Evolutionary conservation across 1,140 invertebrate species (phyloP).

Genomic region (Drosophila nikananu): DNA sequence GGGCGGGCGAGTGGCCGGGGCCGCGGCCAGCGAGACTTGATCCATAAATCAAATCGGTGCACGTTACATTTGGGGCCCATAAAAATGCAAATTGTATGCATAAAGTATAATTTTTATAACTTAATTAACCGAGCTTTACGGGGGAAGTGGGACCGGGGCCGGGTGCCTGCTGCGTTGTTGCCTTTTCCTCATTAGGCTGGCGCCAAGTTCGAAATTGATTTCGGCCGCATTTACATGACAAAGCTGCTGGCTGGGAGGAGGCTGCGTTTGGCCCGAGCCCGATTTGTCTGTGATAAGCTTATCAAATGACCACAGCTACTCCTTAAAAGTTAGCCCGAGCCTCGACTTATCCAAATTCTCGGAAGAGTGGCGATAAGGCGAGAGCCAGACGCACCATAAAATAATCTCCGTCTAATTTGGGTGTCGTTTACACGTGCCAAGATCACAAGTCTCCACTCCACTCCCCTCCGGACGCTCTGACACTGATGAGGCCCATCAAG

Average conservation of each 20-base stretch:
- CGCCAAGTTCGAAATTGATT: constrained; percentile 77
- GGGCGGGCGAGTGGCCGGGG: neutral
- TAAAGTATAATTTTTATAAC: constrained; percentile 84
- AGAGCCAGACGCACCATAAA: constrained; percentile 61
- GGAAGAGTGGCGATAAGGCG: constrained; percentile 35
- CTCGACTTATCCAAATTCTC: constrained; percentile 16
- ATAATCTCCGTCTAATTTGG: constrained; percentile 79
- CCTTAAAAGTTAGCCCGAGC: constrained; percentile 3
- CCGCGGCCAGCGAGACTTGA: constrained; percentile 3
- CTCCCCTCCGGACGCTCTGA: constrained; percentile 10
- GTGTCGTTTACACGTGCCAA: constrained; percentile 80
- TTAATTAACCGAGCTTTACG: constrained; percentile 65
- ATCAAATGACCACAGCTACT: constrained; percentile 36
- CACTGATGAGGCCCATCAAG: constrained; percentile 67
- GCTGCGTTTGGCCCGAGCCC: neutral
- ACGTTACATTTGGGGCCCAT: constrained; percentile 75
- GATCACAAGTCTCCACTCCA: constrained; percentile 21
- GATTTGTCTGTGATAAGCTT: constrained; percentile 51
- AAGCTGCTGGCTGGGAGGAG: constrained; percentile 30
- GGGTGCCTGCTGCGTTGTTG: constrained; percentile 51
- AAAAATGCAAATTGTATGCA: constrained; percentile 83
- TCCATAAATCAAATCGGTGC: constrained; percentile 68
- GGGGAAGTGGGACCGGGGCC: neutral
- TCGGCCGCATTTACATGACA: constrained; percentile 74
- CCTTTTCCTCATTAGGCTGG: constrained; percentile 73